phyloP scores from a whole-genome alignment of 2,888 invertebrate genomes.

The Apodemia mormo region DNA sequence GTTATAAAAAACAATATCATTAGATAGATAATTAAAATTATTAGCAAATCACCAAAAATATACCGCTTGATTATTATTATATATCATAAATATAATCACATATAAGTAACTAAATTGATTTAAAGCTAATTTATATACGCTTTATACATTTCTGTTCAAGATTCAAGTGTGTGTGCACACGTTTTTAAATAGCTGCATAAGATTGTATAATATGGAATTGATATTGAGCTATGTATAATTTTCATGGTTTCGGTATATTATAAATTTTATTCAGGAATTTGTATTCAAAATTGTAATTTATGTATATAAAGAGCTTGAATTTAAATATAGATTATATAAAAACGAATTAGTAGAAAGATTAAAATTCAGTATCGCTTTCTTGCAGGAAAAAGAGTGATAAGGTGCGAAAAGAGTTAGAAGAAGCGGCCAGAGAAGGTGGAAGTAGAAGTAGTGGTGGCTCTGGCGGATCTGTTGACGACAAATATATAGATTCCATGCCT shows the following conservation, averaged over 20 bases:
- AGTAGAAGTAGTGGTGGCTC: conserved; percentile 68
- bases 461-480: conserved; percentile 64
- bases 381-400: conserved; percentile 93
- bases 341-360: background rate
- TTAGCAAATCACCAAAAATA: too few relatives aligned
- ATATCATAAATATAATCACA: too few relatives aligned
- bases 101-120: too few relatives aligned
- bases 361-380: conserved; percentile 39
- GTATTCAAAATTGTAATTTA: conserved; percentile 18
- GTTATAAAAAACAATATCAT: too few relatives aligned
- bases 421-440: conserved; percentile 90
- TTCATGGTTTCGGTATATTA: conserved; percentile 12
- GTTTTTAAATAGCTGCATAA: background rate
- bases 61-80: too few relatives aligned
- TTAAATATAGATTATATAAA: conserved; percentile 5
- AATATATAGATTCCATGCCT: conserved; percentile 66
- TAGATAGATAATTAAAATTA: too few relatives aligned
- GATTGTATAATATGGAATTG: background rate
- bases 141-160: conserved; percentile 3
- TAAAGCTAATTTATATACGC: background rate
- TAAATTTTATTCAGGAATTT: background rate
- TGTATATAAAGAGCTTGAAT: conserved; percentile 28
- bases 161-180: background rate
- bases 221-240: background rate
- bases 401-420: conserved; percentile 94